Conservation (phyloP, 53 echinoderm and acorn worm species). For the Temnopleurus reevesii region DNA sequence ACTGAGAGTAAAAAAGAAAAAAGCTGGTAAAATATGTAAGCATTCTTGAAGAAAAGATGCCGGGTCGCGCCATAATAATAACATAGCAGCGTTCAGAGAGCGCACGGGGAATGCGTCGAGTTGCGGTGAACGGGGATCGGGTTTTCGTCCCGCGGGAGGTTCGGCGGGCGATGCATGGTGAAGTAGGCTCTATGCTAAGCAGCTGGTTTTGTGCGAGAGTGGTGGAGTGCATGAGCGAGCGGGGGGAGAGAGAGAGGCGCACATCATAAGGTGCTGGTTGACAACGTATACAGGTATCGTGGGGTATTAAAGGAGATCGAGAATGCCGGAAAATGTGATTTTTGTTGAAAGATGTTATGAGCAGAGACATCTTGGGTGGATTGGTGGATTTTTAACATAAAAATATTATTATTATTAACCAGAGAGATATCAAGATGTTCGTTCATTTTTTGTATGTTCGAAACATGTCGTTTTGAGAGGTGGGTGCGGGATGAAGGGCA, state of each 20-base stretch:
- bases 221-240: not conserved
- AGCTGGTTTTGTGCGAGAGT: conserved; percentile 12
- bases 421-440: too few relatives aligned
- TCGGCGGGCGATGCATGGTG: conserved; percentile 42
- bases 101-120: conserved; percentile 42
- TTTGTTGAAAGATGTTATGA: too few relatives aligned
- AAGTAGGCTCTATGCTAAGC: conserved; percentile 43
- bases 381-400: too few relatives aligned
- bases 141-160: conserved; percentile 43
- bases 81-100: not conserved
- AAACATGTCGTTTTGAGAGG: too few relatives aligned
- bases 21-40: conserved; percentile 49
- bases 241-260: not conserved
- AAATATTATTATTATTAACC: too few relatives aligned
- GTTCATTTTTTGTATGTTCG: too few relatives aligned
- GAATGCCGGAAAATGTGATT: too few relatives aligned
- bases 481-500: too few relatives aligned
- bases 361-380: too few relatives aligned
- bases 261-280: not conserved
- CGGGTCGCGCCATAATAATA: conserved; percentile 21
- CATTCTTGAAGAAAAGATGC: conserved; percentile 46
- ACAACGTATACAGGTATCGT: too few relatives aligned
- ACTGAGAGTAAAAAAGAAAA: not conserved
- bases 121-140: conserved; percentile 46
- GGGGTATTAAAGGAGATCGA: too few relatives aligned